Evolutionary conservation across 2,888 invertebrate species (phyloP), one percentile per base, ranked within the genome.

Genomic region (Scelioninae gen. 1): DNA sequence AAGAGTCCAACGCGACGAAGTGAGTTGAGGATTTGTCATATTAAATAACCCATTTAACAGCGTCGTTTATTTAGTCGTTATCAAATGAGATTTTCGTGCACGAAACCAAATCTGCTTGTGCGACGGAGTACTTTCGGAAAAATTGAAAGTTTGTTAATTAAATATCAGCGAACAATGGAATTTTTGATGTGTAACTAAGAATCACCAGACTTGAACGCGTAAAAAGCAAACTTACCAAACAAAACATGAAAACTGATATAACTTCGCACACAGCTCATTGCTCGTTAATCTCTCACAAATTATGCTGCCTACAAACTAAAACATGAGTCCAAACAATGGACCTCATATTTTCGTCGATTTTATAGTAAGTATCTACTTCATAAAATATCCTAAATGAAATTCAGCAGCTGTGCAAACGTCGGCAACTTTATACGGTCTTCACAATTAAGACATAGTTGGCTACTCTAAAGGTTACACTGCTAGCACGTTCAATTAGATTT

Each of bases 391-490:
- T n/a, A 47, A 71, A 69, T 78, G 58, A 72, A 79, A 79, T 88
- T 88, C 86, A 81, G 82, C 87, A 87, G 81, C 87, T 88, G 87
- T 84, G 85, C 87, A 82, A 86, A 86, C 85, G 88, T 88, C 88
- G 85, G 88, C 86, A 87, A 88, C 88, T 90, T 87, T 85, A 86
- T 84, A 85, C 58, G 55, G 51, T 84, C 75, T 83, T 85, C 86
- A 84, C 87, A 88, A 89, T 89, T 88, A 87, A 89, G 90, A 88
- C 87, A 86, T 87, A 85, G 85, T 85, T 83, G 49, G 63, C 56
- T 56, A 32, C 68, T 66, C 69, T 65, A 56, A 76, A 65, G 82
- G 71, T 55, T 68, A 55, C 53, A 56, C 55, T 47, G 68, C 32
- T 72, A 62, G 60, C 77, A 77, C 65, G 63, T 65, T 72, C 82